phyloP scores from a whole-genome alignment of 2,113 vertebrate species.

The Steatornis caripensis region DNA sequence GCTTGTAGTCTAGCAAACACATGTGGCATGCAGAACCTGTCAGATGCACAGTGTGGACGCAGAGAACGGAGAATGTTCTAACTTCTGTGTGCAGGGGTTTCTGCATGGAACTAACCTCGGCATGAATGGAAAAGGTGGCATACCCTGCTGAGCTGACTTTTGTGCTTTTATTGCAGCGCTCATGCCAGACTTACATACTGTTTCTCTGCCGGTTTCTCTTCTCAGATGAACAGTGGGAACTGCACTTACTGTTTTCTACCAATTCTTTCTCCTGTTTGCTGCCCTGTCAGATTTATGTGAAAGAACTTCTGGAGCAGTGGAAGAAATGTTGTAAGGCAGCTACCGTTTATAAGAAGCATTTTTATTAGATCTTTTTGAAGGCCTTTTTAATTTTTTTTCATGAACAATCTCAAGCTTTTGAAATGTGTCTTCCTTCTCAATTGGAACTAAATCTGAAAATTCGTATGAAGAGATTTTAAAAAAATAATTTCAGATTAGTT shows the following conservation, averaged over 20 bases:
- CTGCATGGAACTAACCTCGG: neutral
- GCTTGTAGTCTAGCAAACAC: neutral
- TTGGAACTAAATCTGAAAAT: conserved; percentile 30
- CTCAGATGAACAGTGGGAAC: conserved; percentile 10
- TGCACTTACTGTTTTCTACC: neutral
- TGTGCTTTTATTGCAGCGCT: conserved; percentile 1
- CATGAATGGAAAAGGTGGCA: neutral
- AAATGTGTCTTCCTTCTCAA: conserved; percentile 17
- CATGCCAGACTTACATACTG: neutral
- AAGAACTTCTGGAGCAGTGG: neutral
- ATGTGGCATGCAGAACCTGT: neutral
- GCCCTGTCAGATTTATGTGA: conserved; percentile 22
- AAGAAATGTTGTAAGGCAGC: neutral
- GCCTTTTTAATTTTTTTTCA: neutral
- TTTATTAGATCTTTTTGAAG: neutral
- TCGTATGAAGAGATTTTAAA: neutral
- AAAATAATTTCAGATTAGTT: neutral
- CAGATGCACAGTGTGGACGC: neutral
- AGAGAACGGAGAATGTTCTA: neutral
- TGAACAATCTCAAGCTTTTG: neutral
- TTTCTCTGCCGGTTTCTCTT: conserved; percentile 13
- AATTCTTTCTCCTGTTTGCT: conserved; percentile 9
- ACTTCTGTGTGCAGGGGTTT: neutral
- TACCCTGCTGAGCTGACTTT: neutral
- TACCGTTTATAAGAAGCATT: neutral